Evolutionary conservation across 2,113 vertebrate genomes (phyloP).

Genomic region (Apodemus speciosus): DNA sequence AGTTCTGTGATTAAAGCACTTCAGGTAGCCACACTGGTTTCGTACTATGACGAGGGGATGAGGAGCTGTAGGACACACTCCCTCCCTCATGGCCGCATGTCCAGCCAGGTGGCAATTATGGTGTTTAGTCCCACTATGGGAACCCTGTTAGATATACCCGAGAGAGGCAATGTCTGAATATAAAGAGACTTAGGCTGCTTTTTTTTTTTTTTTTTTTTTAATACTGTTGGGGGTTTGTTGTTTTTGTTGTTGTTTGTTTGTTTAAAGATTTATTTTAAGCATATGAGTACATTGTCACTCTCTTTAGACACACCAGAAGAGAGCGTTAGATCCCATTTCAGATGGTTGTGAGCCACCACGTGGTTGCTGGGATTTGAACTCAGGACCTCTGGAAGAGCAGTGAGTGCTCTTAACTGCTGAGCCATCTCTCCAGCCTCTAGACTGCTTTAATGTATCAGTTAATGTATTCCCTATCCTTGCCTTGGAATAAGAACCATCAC

Average conservation of each 20-base stretch:
- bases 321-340: no score
- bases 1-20: not conserved
- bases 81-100: fast-evolving
- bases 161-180: not conserved
- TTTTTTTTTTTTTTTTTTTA: no score
- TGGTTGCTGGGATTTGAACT: no score
- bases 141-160: not conserved
- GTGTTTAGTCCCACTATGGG: not conserved
- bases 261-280: no score
- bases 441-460: not conserved
- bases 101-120: not conserved
- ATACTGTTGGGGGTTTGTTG: no score
- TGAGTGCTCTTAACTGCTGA: no score
- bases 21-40: not conserved
- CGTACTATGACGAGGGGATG: not conserved
- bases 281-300: no score
- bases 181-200: not conserved
- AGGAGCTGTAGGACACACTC: not conserved
- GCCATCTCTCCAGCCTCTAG: no score
- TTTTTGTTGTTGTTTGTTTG: no score
- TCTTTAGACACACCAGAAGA: no score
- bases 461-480: not conserved
- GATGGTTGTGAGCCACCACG: no score
- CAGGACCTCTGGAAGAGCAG: no score
- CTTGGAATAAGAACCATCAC: not conserved